Evolutionary conservation across 2,888 invertebrate genomes (phyloP), one percentile per base, ranked within the genome.

Genomic region (Cryptocheilus praepositus): DNA sequence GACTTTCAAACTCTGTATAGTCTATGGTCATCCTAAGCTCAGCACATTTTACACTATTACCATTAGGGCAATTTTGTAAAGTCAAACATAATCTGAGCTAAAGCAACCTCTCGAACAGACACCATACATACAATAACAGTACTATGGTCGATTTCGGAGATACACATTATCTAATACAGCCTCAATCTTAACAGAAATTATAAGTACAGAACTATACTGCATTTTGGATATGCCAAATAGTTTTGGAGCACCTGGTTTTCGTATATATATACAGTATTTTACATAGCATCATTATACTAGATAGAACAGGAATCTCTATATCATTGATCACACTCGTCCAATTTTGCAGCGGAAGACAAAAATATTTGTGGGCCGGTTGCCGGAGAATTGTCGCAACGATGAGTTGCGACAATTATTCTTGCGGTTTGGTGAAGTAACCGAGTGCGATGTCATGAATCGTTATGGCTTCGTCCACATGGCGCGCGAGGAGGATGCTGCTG

Each of bases 391-490:
- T 77, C 94, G 95, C 83, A 93, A 94, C 63, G 94, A 95, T 82
- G 96, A 97, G 82, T 91, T 97, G 54, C 91, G 95, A 55, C 93
- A 93, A 76, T 90, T 97, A 58, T 98, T 98, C 90, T 93, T 95
- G 78, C 93, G 94, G 61, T 96, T 94, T 89, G 97, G 97, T 54
- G 92, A 92, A 64, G 97, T 98, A 5, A 95, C 95, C 18, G 98
- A 98, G 89, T 97, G 97, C 89, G 98, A 98, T 87, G 95, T 98
- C 67, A 95, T 98, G 90, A 97, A 97, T 88, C 93, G 96, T 70
- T 98, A 96, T 89, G 98, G 97, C 11, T 98, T 98, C 90, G 95
- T 98, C 58, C 97, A 97, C 89, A 94, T 96, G 93, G 94, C 95
- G 85, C 93, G 94, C 19, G 92, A 93, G 82, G 94, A 95, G 60